phyloP scores from a whole-genome alignment of 2,888 invertebrate genomes.

The Zhuqinia jingwanae region DNA sequence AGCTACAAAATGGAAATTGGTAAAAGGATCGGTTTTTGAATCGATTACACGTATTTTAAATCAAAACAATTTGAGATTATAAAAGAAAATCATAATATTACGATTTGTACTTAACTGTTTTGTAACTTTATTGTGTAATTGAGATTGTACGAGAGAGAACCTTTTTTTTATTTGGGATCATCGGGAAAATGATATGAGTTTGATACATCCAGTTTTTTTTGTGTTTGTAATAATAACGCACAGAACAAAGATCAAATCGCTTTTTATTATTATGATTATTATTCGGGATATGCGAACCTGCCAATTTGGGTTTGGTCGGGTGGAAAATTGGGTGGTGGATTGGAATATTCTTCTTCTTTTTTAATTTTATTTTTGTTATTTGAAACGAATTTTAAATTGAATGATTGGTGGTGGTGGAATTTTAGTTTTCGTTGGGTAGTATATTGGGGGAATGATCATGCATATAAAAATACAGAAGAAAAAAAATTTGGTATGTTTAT shows the following conservation, averaged over 20 bases:
- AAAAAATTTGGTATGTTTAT: no score
- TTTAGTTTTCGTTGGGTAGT: neutral
- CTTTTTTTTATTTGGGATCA: constrained; percentile 2
- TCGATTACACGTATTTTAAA: neutral
- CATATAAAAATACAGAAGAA: neutral
- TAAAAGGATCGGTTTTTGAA: constrained; percentile 17
- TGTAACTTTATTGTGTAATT: constrained; percentile 33
- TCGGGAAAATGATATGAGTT: neutral
- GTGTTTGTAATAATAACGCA: constrained; percentile 1
- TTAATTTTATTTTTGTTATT: constrained; percentile 29
- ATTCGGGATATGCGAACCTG: constrained; percentile 44
- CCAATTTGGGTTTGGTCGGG: constrained; percentile 64
- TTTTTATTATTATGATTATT: constrained; percentile 12
- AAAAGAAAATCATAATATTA: no score
- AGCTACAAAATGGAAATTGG: neutral
- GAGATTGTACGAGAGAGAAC: neutral
- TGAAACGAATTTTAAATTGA: constrained; percentile 64
- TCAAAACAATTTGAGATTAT: constrained; percentile 1
- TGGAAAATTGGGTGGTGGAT: constrained; percentile 60
- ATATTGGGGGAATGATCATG: neutral
- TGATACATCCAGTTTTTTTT: neutral
- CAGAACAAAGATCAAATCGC: constrained; percentile 13
- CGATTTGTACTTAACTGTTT: constrained; percentile 16
- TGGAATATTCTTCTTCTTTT: neutral
- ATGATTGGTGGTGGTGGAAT: constrained; percentile 28